phyloP scores from a whole-genome alignment of 2,797 vertebrate species.

The Toxotes lorentzi region DNA sequence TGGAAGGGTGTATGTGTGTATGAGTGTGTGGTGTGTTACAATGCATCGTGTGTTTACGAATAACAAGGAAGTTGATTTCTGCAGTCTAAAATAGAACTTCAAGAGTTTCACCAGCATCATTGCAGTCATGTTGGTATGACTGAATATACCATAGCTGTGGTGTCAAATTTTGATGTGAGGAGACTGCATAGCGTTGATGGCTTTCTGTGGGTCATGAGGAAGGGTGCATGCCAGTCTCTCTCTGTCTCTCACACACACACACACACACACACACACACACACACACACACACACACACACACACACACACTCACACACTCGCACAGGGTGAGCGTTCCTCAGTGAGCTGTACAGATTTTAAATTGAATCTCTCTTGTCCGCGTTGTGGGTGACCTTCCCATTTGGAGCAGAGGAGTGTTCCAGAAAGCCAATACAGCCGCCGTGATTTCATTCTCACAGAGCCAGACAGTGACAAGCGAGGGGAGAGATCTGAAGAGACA shows the following conservation, averaged over 20 bases:
- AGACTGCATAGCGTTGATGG: constrained; percentile 16
- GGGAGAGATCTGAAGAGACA: constrained; percentile 37
- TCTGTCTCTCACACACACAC: constrained; percentile 23
- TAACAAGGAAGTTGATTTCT: constrained; percentile 39
- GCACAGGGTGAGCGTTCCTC: constrained; percentile 36
- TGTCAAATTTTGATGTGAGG: constrained; percentile 37
- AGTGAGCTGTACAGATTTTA: constrained; percentile 65
- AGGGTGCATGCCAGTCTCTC: constrained; percentile 27
- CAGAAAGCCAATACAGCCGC: constrained; percentile 70
- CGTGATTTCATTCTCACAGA: constrained; percentile 68
- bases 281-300: constrained; percentile 35
- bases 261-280: constrained; percentile 34
- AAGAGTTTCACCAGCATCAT: neutral
- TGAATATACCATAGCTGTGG: neutral
- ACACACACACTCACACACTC: constrained; percentile 33
- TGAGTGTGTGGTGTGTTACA: constrained; percentile 27
- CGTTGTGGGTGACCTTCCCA: constrained; percentile 75
- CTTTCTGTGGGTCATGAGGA: constrained; percentile 17
- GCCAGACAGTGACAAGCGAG: constrained; percentile 48
- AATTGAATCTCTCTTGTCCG: constrained; percentile 71
- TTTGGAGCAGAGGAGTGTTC: constrained; percentile 59
- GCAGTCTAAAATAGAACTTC: constrained; percentile 17
- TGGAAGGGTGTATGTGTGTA: constrained; percentile 26
- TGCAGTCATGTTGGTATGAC: neutral
- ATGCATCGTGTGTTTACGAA: constrained; percentile 16